A percentile compares a stretch with the other conserved stretches of the same genome.
These are phyloP conservation scores for Adelosebastes latens DNA, from an alignment of 2,797 vertebrate genomes.

Conservation along the genomic window DNA sequence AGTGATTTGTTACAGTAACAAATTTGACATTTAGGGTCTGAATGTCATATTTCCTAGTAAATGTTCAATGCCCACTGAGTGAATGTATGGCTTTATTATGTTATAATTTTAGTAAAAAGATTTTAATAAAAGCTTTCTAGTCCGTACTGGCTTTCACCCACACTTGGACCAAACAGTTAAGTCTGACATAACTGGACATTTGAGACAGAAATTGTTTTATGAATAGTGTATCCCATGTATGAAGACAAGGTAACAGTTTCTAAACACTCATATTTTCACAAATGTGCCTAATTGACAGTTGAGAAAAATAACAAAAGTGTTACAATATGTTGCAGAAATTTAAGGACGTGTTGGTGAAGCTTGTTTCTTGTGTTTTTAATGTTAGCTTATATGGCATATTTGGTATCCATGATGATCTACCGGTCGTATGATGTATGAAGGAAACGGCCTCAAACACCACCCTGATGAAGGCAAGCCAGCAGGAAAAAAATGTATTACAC, in stretches of 20 bases:
- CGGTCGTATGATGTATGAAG: not conserved
- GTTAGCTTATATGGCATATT: not conserved
- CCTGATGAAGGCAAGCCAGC: not conserved
- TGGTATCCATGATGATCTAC: not conserved
- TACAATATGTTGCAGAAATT: not conserved
- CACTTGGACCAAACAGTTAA: not conserved
- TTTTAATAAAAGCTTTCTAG: conserved; percentile 25
- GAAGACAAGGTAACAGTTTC: too few species aligned
- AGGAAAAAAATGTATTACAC: too few species aligned
- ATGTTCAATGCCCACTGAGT: conserved; percentile 19
- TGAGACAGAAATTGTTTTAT: not conserved
- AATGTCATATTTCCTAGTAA: conserved; percentile 8
- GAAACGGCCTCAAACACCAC: not conserved
- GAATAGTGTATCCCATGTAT: not conserved
- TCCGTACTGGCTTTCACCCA: not conserved
- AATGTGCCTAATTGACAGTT: too few species aligned
- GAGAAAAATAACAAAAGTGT: too few species aligned
- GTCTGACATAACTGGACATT: not conserved
- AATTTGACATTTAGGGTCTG: not conserved
- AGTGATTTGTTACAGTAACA: conserved; percentile 1
- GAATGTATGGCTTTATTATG: conserved; percentile 2
- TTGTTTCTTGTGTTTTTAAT: not conserved
- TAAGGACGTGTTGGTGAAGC: not conserved
- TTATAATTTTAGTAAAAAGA: not conserved
- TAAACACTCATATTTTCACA: too few species aligned